Evolutionary conservation across 1,140 invertebrate species (phyloP).

Genomic region (Cyphomyrmex costatus): DNA sequence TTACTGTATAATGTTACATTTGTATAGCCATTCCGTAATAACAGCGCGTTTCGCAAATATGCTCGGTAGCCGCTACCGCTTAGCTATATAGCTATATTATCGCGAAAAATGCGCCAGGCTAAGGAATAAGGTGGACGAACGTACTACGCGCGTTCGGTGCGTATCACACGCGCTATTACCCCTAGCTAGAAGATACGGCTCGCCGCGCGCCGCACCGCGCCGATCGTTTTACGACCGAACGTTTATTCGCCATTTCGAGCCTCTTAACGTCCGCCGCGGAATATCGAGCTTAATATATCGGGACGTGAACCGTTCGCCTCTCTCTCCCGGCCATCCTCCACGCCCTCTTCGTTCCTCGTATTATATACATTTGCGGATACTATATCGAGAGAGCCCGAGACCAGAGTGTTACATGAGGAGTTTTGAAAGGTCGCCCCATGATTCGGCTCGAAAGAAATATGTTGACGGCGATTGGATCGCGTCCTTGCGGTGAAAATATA

Average conservation of each 20-base stretch:
- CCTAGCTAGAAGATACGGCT: conserved; percentile 80
- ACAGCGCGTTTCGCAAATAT: conserved; percentile 13
- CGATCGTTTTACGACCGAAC: conserved; percentile 82
- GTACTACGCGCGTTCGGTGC: conserved; percentile 56
- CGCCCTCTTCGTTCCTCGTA: conserved; percentile 27
- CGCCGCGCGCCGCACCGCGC: conserved; percentile 66
- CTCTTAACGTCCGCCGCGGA: conserved; percentile 77
- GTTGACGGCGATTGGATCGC: conserved; percentile 19
- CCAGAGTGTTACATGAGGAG: conserved; percentile 14
- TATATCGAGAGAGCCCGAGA: neutral
- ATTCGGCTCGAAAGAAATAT: conserved; percentile 28
- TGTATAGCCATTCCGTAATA: neutral
- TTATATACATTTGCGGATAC: conserved; percentile 44
- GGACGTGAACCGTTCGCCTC: conserved; percentile 63
- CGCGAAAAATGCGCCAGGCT: conserved; percentile 1
- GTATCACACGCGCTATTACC: conserved; percentile 80
- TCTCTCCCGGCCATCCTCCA: neutral
- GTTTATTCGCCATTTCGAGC: conserved; percentile 84
- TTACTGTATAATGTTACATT: neutral
- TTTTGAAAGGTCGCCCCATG: conserved; percentile 18
- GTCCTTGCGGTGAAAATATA: conserved; percentile 28
- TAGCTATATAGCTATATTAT: neutral
- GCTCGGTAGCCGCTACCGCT: neutral
- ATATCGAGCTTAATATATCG: conserved; percentile 78
- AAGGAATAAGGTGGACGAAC: neutral